Evolutionary conservation across 2,113 vertebrate species (phyloP).

Genomic region (Chaenocephalus aceratus): DNA sequence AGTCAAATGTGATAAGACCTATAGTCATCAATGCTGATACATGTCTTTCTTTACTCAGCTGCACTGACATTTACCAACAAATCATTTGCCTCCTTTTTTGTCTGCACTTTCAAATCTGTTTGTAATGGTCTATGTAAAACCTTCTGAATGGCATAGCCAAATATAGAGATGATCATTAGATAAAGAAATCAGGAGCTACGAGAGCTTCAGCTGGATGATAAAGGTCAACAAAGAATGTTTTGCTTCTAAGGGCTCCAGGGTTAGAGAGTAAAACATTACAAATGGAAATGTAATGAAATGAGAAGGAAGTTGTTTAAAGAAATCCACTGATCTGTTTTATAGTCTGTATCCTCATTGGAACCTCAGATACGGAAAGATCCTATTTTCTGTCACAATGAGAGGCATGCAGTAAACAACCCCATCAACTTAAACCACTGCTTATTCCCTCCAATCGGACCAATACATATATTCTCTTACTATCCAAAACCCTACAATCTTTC

Average conservation of each 20-base stretch:
- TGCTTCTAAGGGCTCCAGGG: neutral
- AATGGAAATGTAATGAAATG: neutral
- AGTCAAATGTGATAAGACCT: neutral
- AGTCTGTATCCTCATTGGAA: neutral
- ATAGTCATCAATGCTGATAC: neutral
- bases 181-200: neutral
- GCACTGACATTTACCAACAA: neutral
- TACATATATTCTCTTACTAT: neutral
- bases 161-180: neutral
- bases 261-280: slow-evolving; percentile 2
- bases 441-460: slow-evolving; percentile 19
- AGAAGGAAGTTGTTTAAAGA: neutral
- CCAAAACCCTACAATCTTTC: slow-evolving; percentile 13
- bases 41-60: neutral
- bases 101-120: slow-evolving; percentile 8
- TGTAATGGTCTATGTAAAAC: neutral
- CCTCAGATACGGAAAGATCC: neutral
- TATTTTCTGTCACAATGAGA: slow-evolving; percentile 13
- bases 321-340: slow-evolving; percentile 7
- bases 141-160: neutral
- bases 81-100: neutral
- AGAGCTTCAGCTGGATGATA: neutral
- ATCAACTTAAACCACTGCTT: slow-evolving; percentile 6
- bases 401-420: neutral
- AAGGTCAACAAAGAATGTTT: slow-evolving; percentile 5